These are phyloP conservation scores for Scortum barcoo DNA, from an alignment of 2,113 vertebrate genomes.

Conservation along the genomic window DNA sequence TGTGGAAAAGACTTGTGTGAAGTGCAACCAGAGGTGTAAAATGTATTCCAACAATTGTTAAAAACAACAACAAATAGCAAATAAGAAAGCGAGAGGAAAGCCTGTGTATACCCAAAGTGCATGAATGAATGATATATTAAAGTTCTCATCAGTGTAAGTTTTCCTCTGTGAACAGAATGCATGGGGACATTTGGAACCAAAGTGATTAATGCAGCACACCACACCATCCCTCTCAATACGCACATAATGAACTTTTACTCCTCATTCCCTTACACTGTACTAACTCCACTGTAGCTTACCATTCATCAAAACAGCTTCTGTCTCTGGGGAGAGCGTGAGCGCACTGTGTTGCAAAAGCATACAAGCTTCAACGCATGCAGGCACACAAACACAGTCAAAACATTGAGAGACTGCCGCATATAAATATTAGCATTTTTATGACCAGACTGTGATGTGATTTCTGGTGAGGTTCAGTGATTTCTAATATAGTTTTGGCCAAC, in stretches of 20 bases:
- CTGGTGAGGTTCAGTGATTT: conserved; percentile 67
- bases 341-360: conserved; percentile 6
- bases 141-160: not conserved
- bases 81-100: not conserved
- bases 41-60: not conserved
- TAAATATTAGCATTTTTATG: conserved; percentile 74
- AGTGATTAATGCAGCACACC: conserved; percentile 52
- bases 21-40: not conserved
- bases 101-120: not conserved
- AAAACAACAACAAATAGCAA: not conserved
- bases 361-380: conserved; percentile 35
- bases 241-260: conserved; percentile 55
- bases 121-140: not conserved
- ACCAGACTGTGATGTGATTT: conserved; percentile 61
- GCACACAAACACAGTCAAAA: conserved; percentile 18
- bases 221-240: conserved; percentile 17
- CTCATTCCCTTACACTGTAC: conserved; percentile 26
- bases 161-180: conserved; percentile 24
- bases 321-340: conserved; percentile 26
- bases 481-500: conserved; percentile 49
- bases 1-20: not conserved
- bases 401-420: conserved; percentile 42
- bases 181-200: conserved; percentile 14
- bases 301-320: conserved; percentile 55
- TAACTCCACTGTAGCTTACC: conserved; percentile 27